Conservation (phyloP, 2,888 invertebrate genomes). For the Drosophila aldrichi region DNA sequence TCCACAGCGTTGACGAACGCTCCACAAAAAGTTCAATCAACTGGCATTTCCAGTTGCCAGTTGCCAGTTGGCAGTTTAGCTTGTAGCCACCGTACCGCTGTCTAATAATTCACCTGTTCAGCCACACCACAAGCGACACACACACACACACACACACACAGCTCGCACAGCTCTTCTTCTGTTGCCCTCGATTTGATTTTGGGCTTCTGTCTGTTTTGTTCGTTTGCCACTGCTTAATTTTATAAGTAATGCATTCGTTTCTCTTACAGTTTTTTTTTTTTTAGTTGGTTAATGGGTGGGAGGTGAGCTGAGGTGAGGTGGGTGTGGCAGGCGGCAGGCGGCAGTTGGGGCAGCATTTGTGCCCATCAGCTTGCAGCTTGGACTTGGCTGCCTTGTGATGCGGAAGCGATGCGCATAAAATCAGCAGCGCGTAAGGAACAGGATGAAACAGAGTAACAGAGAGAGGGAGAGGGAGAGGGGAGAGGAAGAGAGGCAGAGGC, state of each 20-base stretch:
- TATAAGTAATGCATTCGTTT: constrained; percentile 62
- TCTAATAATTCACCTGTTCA: constrained; percentile 71
- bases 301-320: not conserved
- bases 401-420: constrained; percentile 76
- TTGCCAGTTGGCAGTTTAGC: constrained; percentile 37
- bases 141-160: not conserved
- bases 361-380: constrained; percentile 36
- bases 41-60: constrained; percentile 53
- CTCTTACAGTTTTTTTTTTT: constrained; percentile 1
- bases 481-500: not conserved
- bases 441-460: constrained; percentile 30
- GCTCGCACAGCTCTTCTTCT: not conserved
- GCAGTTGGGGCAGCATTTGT: constrained; percentile 1
- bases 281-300: not conserved
- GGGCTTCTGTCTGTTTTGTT: constrained; percentile 42
- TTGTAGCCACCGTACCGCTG: constrained; percentile 25
- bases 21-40: constrained; percentile 63
- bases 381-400: constrained; percentile 63
- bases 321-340: not conserved
- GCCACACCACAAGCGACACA: constrained; percentile 16
- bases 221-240: constrained; percentile 69
- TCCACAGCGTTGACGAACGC: constrained; percentile 8
- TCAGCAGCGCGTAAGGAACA: constrained; percentile 67
- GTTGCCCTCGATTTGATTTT: constrained; percentile 42
- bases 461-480: not conserved